These are phyloP conservation scores for Zosterops hypoxanthus DNA, from an alignment of 2,113 vertebrate genomes.

Conservation along the genomic window DNA sequence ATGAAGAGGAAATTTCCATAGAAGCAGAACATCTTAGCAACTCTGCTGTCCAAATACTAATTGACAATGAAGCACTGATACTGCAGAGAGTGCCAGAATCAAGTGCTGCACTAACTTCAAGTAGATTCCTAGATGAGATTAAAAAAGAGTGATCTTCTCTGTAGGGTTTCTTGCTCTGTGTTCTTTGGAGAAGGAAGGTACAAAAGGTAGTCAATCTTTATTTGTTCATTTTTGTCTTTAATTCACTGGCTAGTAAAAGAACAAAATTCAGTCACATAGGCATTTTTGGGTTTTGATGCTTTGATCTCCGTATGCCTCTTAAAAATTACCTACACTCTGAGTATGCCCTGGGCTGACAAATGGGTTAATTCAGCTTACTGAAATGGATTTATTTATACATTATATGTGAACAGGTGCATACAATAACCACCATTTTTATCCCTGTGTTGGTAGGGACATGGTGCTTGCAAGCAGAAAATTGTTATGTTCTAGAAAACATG, in stretches of 20 bases:
- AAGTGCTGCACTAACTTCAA: neutral
- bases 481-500: neutral
- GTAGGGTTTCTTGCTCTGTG: neutral
- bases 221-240: neutral
- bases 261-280: neutral
- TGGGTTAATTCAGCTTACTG: neutral
- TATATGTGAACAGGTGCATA: neutral
- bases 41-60: conserved; percentile 8
- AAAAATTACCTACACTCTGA: neutral
- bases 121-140: neutral
- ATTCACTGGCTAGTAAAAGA: neutral
- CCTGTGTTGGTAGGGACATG: neutral
- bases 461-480: neutral
- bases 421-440: neutral
- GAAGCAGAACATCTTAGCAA: conserved; percentile 71
- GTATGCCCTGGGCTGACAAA: neutral
- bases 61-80: neutral
- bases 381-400: neutral
- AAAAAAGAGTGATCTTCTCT: neutral
- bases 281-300: neutral
- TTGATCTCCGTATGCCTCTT: neutral
- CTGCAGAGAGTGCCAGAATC: neutral
- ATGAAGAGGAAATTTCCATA: conserved; percentile 76
- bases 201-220: neutral
- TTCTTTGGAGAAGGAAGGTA: neutral